phyloP scores from a whole-genome alignment of 2,113 vertebrate species.

The Nesoenas mayeri region DNA sequence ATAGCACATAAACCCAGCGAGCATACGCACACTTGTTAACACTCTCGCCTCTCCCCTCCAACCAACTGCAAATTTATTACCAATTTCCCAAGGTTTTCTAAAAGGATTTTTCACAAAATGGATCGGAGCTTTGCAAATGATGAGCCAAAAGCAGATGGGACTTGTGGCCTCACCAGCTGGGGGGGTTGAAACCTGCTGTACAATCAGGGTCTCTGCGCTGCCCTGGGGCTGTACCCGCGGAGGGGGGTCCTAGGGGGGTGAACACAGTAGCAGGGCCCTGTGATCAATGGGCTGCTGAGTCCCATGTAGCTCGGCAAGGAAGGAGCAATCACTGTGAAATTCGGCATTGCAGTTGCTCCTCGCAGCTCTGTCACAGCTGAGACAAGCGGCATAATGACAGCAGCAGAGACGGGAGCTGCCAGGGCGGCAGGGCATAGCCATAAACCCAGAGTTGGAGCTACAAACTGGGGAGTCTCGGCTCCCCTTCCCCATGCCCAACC shows the following conservation, averaged over 20 bases:
- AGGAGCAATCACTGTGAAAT: neutral
- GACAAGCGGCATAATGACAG: neutral
- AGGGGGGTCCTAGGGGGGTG: fast-evolving
- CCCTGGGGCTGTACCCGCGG: fast-evolving
- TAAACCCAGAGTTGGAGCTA: neutral
- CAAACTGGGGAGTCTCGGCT: neutral
- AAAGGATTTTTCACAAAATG: neutral
- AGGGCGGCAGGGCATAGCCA: neutral
- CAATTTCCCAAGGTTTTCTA: neutral
- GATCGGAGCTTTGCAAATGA: neutral
- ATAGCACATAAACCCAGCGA: slow-evolving; percentile 2
- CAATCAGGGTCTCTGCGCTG: neutral
- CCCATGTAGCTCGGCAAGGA: fast-evolving
- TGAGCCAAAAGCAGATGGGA: neutral
- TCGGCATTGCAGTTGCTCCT: neutral
- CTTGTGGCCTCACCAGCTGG: neutral
- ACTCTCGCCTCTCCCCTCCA: neutral
- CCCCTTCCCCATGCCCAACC: neutral
- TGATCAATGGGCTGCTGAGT: neutral
- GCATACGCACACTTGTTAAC: neutral
- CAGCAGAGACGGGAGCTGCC: fast-evolving
- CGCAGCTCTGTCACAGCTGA: neutral
- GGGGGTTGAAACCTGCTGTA: neutral
- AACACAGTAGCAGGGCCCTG: fast-evolving
- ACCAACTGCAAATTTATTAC: neutral